Evolutionary conservation across 2,888 invertebrate species (phyloP), one percentile per base, ranked within the genome.

Genomic region (Ethmia dodecea): DNA sequence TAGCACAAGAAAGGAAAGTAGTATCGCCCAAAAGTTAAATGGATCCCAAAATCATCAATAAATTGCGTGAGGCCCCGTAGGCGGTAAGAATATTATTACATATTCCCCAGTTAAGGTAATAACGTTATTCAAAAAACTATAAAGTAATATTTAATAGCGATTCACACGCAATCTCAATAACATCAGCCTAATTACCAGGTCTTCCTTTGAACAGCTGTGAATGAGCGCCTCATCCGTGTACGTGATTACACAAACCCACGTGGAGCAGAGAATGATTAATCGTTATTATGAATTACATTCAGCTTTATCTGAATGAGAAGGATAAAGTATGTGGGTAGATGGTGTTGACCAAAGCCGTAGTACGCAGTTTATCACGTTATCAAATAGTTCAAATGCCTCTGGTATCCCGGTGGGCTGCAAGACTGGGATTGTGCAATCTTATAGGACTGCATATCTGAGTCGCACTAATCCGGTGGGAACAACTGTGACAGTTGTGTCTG

Each of bases 391-490:
- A 54, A 61, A 65, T 51, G 52, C 51, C 41, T 44, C 49, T 51
- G 42, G 47, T 52, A 52, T 60, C 57, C 51, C 57, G 49, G 58
- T 54, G 50, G 56, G 50, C 45, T 29, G 55, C 49, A 49, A 49
- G 57, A 55, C 52, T 52, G 35, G 47, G 47, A 66, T 78, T 76
- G 69, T 70, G 71, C 61, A 36, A 33, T 18, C 55, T 57, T 13
- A n/a, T n/a, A 54, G 58, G 56, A 52, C 55, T 60, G 64, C 59
- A 62, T 69, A 64, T 65, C 59, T 63, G 42, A 67, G 56, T 49
- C 45, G 55, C 51, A 59, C 52, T 63, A 63, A 64, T 66, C 61
- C 64, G 52, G 54, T 48, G 47, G 49, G 55, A 26, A 28, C 25
- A 27, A 18, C 40, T 41, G 11, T 42, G 45, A 49, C 51, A 57